These are phyloP conservation scores for Toxotes jaculatrix DNA, from an alignment of 2,113 vertebrate genomes.

Conservation along the genomic window DNA sequence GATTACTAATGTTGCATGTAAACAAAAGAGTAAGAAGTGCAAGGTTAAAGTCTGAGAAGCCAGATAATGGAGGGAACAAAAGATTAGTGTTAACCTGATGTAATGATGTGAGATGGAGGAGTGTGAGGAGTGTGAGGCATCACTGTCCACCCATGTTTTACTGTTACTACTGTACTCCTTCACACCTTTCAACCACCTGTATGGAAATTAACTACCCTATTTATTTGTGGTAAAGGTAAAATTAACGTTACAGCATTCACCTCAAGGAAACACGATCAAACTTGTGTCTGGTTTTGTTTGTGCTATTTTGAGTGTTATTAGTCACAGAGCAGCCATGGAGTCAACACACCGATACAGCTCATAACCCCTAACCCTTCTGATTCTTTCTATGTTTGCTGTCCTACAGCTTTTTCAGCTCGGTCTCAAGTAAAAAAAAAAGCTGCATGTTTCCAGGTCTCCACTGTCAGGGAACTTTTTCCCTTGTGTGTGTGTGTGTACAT, in stretches of 20 bases:
- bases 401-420: background rate
- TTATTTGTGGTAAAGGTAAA: conserved; percentile 8
- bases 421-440: no score
- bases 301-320: background rate
- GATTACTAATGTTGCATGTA: conserved; percentile 27
- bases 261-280: conserved; percentile 7
- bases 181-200: background rate
- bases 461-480: conserved; percentile 8
- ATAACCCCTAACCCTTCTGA: background rate
- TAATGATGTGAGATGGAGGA: conserved; percentile 8
- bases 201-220: background rate
- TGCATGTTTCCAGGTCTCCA: no score
- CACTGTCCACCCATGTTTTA: background rate
- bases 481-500: background rate
- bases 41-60: conserved; percentile 17
- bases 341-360: conserved; percentile 5
- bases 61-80: conserved; percentile 17
- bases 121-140: background rate
- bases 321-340: background rate
- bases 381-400: background rate
- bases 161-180: background rate
- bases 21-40: conserved; percentile 24
- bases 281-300: conserved; percentile 9
- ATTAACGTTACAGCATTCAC: background rate
- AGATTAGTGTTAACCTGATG: background rate